Conservation (phyloP, 1,140 invertebrate species). For the Philopotamus ludificatus region DNA sequence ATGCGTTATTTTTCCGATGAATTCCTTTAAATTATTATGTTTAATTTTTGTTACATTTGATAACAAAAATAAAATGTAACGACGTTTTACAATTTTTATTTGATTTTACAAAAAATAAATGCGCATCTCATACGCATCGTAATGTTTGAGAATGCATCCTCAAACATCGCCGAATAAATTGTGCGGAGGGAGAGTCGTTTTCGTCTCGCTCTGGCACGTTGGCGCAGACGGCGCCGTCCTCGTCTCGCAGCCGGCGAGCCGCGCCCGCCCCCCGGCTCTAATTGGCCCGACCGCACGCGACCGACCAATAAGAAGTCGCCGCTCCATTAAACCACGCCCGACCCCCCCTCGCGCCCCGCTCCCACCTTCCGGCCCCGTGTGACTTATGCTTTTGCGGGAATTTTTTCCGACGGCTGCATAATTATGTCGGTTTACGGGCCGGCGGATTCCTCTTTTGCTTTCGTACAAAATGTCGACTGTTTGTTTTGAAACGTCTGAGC, state of each 20-base stretch:
- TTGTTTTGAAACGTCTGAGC: too few species aligned
- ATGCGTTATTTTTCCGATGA: background rate
- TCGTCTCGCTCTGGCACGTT: constrained; percentile 25
- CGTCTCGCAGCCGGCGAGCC: constrained; percentile 1
- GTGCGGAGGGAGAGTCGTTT: constrained; percentile 1
- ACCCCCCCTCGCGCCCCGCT: constrained; percentile 15
- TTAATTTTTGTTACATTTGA: background rate
- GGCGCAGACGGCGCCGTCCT: background rate
- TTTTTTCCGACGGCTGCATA: constrained; percentile 5
- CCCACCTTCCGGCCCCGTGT: constrained; percentile 3
- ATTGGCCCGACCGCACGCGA: constrained; percentile 32
- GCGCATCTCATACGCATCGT: background rate
- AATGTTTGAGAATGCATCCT: background rate
- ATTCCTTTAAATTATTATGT: background rate
- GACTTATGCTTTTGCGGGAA: constrained; percentile 2
- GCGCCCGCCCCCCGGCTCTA: constrained; percentile 23
- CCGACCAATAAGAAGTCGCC: constrained; percentile 32
- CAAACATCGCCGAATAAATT: background rate
- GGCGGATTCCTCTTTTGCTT: constrained; percentile 13
- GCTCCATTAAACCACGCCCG: constrained; percentile 25
- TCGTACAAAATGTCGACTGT: too few species aligned
- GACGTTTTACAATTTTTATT: background rate
- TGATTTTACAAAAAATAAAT: background rate
- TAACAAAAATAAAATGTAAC: background rate
- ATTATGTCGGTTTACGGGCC: constrained; percentile 13